These are phyloP conservation scores for Pocillopora grandis DNA, from an alignment of 92 coral and sea anemone genomes.

Conservation along the genomic window DNA sequence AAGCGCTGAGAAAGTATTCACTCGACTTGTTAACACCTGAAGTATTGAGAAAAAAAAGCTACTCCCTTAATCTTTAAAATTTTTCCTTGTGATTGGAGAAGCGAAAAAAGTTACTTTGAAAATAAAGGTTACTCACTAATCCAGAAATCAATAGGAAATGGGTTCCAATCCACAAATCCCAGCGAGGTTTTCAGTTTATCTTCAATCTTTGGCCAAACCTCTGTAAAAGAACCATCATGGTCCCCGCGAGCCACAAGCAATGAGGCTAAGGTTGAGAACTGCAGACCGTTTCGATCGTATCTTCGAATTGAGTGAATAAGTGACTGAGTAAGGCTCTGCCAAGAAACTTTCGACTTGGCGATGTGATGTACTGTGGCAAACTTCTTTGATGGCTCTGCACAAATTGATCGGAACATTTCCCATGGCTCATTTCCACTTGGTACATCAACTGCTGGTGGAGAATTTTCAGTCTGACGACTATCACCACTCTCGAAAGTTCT, in stretches of 20 bases:
- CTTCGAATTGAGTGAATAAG: conserved; percentile 73
- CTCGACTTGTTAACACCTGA: too few species aligned
- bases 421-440: conserved; percentile 82
- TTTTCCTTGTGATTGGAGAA: neutral
- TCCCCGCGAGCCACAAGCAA: conserved; percentile 83
- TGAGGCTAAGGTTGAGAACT: conserved; percentile 62
- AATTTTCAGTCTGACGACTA: conserved; percentile 8
- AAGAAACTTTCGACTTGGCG: conserved; percentile 66
- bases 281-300: conserved; percentile 67
- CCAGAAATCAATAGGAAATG: conserved; percentile 86
- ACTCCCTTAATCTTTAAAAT: neutral
- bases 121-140: conserved; percentile 59
- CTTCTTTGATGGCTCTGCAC: conserved; percentile 84
- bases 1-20: too few species aligned
- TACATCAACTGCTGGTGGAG: conserved; percentile 30
- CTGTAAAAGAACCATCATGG: conserved; percentile 66
- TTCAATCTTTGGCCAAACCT: conserved; percentile 65
- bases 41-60: neutral
- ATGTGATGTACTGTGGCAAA: conserved; percentile 80
- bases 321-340: conserved; percentile 79
- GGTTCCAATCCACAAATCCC: conserved; percentile 84
- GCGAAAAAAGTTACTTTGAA: too few species aligned
- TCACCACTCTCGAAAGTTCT: conserved; percentile 14
- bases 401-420: conserved; percentile 85
- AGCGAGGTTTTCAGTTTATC: conserved; percentile 68